Base-by-base conservation (phyloP, 2,888 invertebrate genomes). In the Macrosiphum euphorbiae region DNA sequence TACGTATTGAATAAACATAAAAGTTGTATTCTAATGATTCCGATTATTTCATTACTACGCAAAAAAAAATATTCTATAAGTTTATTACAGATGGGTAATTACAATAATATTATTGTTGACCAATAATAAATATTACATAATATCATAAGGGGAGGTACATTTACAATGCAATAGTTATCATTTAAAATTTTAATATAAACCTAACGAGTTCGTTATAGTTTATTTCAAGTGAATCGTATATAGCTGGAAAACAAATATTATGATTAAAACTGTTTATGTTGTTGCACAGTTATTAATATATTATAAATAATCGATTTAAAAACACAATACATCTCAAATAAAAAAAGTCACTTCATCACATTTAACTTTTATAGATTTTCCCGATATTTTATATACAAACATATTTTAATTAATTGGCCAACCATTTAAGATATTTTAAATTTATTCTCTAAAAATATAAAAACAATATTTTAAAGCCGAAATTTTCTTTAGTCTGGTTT, bases 101-200 rank as follows among this genome's bases (percentile, higher is more conserved):
- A 67, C 16, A 67, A 67, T 35, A 67, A 35, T 67, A 67, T 67
- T 67, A 35, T 35, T 67, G n/a, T 67, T 20, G 67, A 20, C 67
- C 16, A 87, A 35, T 67, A 20, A 67, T 67, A 67, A 67, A 67
- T 67, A 67, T 67, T 67, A 67, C n/a, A 67, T 67, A n/a, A 67
- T 67, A 67, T 67, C 7, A 67, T 20, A 0, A 35, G 20, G 67
- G 20, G 67, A 67, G 7, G 7, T 35, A 7, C 5, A 67, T 67
- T n/a, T 7, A 35, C n/a, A 35, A 67, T 67, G 35, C 16, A 67
- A 67, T 67, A 67, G n/a, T 67, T 67, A 67, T n/a, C 16, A 16
- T 67, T 67, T 67, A 67, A 67, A n/a, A 67, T 67, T n/a, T 67
- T n/a, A 67, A 67, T 67, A n/a, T n/a, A 67, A 67, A 67, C 67